These are phyloP conservation scores for Hemicentrotus pulcherrimus DNA, from an alignment of 35 echinoderm and acorn worm species.

Conservation along the genomic window DNA sequence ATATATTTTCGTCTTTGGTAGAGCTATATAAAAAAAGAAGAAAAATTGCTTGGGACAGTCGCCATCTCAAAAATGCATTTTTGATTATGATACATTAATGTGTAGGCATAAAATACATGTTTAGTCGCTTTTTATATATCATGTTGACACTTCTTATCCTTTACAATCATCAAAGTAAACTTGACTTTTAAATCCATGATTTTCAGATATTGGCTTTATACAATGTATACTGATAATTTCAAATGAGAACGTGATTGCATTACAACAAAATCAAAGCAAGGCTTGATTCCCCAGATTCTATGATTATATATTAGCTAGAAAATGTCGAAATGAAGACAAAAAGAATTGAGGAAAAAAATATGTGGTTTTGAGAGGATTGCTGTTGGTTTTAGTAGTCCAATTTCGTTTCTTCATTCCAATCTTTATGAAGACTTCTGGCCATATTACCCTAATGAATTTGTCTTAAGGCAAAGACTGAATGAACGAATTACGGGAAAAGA, in stretches of 20 bases:
- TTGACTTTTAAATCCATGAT: not conserved
- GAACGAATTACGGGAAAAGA: not conserved
- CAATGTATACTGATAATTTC: not conserved
- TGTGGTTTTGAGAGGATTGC: slow-evolving; percentile 1
- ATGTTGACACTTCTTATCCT: no score
- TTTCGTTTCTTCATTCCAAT: not conserved
- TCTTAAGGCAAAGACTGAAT: slow-evolving; percentile 24
- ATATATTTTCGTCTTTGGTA: no score
- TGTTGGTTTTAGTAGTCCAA: not conserved
- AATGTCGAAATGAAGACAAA: not conserved
- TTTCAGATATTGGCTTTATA: not conserved
- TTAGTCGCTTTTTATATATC: no score
- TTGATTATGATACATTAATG: no score
- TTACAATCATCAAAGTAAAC: not conserved
- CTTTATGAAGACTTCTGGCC: not conserved
- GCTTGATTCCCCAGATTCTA: not conserved
- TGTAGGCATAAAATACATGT: no score
- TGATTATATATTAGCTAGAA: not conserved
- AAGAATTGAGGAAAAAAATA: not conserved
- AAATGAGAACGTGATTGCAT: not conserved
- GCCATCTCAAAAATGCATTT: no score
- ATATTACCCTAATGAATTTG: slow-evolving; percentile 42
- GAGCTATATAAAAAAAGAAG: no score
- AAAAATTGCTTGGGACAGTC: no score
- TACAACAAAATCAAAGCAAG: not conserved